Conservation (phyloP, 2,888 invertebrate species). For the Eledona agricola region DNA sequence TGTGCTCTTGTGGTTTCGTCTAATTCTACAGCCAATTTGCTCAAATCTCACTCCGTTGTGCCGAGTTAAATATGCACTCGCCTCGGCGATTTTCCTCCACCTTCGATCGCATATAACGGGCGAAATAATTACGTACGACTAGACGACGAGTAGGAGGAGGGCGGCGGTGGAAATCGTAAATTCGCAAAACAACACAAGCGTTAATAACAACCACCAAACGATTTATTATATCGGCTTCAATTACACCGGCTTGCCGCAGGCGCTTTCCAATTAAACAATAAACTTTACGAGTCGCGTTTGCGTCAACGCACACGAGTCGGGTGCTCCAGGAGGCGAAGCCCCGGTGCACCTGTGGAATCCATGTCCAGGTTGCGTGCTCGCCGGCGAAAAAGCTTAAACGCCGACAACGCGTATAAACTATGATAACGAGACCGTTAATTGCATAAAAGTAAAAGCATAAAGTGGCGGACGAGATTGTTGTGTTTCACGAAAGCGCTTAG, state of each 20-base stretch:
- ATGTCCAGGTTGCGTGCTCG: too few species aligned
- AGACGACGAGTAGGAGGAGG: slow-evolving; percentile 17
- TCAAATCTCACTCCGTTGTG: slow-evolving; percentile 9
- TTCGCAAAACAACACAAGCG: slow-evolving; percentile 20
- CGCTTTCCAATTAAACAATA: slow-evolving; percentile 15
- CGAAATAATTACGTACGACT: slow-evolving; percentile 19
- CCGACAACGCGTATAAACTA: slow-evolving; percentile 22
- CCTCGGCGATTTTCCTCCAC: too few species aligned
- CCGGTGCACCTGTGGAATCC: too few species aligned
- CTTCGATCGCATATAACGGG: too few species aligned
- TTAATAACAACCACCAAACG: slow-evolving; percentile 24
- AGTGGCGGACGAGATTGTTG: slow-evolving; percentile 15
- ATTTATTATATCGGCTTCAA: slow-evolving; percentile 26
- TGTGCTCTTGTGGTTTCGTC: too few species aligned
- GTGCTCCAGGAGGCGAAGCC: too few species aligned
- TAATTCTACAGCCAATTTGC: too few species aligned
- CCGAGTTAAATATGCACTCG: too few species aligned
- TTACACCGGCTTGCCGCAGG: slow-evolving; percentile 17
- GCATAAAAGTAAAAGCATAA: slow-evolving; percentile 19
- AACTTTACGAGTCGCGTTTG: slow-evolving; percentile 13
- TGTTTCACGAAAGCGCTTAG: slow-evolving; percentile 10
- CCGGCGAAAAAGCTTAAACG: too few species aligned
- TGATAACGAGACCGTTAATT: slow-evolving; percentile 22
- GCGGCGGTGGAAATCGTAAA: slow-evolving; percentile 26
- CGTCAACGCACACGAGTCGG: too few species aligned